phyloP scores from a whole-genome alignment of 2,113 vertebrate genomes.

The Notothenia rossii region DNA sequence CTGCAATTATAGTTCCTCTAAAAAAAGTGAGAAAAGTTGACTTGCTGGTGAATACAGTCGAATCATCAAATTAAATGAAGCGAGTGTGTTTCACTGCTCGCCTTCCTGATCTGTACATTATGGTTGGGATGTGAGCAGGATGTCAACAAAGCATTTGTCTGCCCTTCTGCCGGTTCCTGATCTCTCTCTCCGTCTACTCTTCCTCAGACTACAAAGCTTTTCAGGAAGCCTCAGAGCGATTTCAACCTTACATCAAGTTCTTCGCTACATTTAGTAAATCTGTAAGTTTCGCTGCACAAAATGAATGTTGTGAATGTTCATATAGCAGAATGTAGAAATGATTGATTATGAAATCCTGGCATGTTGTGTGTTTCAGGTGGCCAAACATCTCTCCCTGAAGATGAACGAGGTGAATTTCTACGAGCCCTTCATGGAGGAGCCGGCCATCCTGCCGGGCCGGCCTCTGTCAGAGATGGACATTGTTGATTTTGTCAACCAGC shows the following conservation, averaged over 20 bases:
- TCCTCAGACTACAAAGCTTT: constrained; percentile 93
- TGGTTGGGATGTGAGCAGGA: constrained; percentile 4
- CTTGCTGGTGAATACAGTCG: constrained; percentile 21
- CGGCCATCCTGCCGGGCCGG: constrained; percentile 90
- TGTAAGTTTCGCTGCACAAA: constrained; percentile 80
- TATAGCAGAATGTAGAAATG: too few species aligned
- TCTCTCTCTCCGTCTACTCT: constrained; percentile 10
- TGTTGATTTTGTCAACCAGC: constrained; percentile 93
- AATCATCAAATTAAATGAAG: constrained; percentile 61
- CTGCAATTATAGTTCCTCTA: constrained; percentile 66
- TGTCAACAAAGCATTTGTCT: constrained; percentile 11
- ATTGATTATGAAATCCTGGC: neutral
- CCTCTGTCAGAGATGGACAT: constrained; percentile 93
- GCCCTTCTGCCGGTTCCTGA: neutral
- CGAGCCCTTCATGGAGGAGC: constrained; percentile 97
- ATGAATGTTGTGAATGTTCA: too few species aligned
- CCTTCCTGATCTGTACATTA: constrained; percentile 11
- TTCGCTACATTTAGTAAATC: constrained; percentile 98
- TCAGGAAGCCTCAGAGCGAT: constrained; percentile 94
- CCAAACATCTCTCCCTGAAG: constrained; percentile 96
- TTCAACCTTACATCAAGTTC: constrained; percentile 96
- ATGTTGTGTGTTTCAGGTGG: constrained; percentile 84
- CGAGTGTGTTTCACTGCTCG: neutral
- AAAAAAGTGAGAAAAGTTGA: constrained; percentile 45
- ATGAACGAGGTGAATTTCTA: constrained; percentile 99